Percentiles rank a stretch among this genome's conserved stretches.
Conservation (phyloP, 2,113 vertebrate genomes). For the Tragelaphus imberbis region DNA sequence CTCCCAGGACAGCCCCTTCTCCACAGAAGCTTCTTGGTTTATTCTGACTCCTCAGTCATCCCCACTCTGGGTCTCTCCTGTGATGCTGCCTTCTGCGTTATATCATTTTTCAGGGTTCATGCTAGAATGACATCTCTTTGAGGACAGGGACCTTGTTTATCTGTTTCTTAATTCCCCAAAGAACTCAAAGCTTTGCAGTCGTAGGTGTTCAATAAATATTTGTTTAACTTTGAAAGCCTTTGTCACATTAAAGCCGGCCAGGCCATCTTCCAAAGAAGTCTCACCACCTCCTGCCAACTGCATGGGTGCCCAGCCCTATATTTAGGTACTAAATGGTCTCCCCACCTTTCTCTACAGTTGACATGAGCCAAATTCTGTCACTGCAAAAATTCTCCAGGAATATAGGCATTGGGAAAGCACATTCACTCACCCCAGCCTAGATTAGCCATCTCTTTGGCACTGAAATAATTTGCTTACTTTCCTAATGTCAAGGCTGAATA, state of each 20-base stretch:
- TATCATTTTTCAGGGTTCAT: neutral
- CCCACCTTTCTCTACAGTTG: neutral
- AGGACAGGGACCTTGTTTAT: neutral
- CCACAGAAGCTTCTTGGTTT: neutral
- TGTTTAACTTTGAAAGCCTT: constrained; percentile 8
- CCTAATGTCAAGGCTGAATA: neutral
- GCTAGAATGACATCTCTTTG: neutral
- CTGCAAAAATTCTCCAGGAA: neutral
- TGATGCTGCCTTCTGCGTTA: neutral
- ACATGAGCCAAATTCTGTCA: neutral
- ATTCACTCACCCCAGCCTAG: neutral
- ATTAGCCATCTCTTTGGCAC: neutral
- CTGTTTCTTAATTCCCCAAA: neutral
- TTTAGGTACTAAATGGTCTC: neutral
- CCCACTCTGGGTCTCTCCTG: neutral
- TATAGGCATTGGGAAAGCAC: neutral
- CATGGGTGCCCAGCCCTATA: neutral
- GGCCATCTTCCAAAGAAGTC: neutral
- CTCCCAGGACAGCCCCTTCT: neutral
- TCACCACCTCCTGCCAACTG: neutral
- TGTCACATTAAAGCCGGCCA: neutral
- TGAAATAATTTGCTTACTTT: neutral
- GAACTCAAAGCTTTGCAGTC: neutral
- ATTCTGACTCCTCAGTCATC: accelerated
- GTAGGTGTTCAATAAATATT: neutral